These are phyloP conservation scores for Drosophila persimilis DNA, from an alignment of 1,140 invertebrate species.

Conservation along the genomic window DNA sequence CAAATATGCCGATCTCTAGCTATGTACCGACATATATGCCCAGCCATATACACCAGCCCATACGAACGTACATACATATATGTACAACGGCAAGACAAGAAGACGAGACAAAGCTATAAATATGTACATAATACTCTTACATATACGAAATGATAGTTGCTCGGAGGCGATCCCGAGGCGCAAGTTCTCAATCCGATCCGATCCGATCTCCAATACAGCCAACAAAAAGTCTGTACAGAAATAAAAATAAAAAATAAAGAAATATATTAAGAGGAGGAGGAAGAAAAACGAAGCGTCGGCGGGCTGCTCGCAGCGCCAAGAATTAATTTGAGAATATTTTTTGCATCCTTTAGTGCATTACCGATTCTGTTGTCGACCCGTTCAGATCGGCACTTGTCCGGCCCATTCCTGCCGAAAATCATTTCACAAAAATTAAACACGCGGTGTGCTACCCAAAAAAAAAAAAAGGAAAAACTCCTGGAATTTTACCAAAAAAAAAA, in stretches of 20 bases:
- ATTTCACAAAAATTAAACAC: not conserved
- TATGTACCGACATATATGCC: constrained; percentile 40
- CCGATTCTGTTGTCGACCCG: constrained; percentile 80
- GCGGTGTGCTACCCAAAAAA: constrained; percentile 17
- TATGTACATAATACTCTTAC: constrained; percentile 46
- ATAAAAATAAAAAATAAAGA: constrained; percentile 10
- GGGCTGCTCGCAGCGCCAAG: constrained; percentile 48
- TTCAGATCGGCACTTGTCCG: constrained; percentile 70
- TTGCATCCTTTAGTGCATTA: constrained; percentile 83
- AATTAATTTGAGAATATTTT: constrained; percentile 81
- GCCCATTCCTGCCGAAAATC: constrained; percentile 39
- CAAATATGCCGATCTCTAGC: not conserved
- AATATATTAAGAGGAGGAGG: constrained; percentile 40
- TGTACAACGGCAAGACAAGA: constrained; percentile 62
- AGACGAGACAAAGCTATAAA: constrained; percentile 79
- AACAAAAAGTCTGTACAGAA: constrained; percentile 19
- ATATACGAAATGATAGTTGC: constrained; percentile 70
- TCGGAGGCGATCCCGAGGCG: constrained; percentile 1
- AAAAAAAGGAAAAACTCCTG: constrained; percentile 27
- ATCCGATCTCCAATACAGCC: constrained; percentile 32
- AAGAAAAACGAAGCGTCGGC: constrained; percentile 41
- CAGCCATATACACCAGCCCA: constrained; percentile 41
- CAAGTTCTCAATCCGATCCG: constrained; percentile 38
- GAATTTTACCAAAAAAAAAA: not conserved
- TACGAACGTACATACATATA: constrained; percentile 21